Conservation (phyloP, 2,113 vertebrate genomes). For the Gambusia holbrooki region DNA sequence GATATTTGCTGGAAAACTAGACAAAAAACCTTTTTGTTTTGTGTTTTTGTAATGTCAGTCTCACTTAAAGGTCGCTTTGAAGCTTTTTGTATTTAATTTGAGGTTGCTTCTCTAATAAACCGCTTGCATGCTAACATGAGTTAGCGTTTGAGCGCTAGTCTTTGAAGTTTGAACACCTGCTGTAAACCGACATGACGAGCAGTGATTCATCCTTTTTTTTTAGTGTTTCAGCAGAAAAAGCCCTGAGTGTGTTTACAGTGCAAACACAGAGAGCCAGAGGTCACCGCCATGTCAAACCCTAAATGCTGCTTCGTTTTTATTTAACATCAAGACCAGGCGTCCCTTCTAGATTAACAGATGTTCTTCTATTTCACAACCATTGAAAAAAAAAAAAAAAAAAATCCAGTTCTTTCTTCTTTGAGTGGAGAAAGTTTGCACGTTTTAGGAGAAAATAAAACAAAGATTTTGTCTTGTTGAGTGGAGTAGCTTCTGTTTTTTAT, state of each 20-base stretch:
- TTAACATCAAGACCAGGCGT: background rate
- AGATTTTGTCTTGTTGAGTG: background rate
- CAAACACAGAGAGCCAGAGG: conserved; percentile 43
- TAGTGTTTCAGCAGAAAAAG: conserved; percentile 33
- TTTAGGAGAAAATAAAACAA: background rate
- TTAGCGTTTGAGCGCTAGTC: conserved; percentile 1
- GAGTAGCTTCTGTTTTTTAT: background rate
- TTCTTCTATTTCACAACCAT: background rate
- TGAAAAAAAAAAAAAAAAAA: too few species aligned
- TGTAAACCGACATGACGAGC: conserved; percentile 45
- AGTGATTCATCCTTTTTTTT: conserved; percentile 51
- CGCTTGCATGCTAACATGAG: conserved; percentile 16
- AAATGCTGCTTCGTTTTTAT: conserved; percentile 3
- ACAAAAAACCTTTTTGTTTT: background rate
- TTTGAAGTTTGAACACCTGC: conserved; percentile 75
- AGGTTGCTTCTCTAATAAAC: conserved; percentile 35
- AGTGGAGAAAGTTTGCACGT: background rate
- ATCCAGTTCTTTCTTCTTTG: background rate
- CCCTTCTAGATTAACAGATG: too few species aligned
- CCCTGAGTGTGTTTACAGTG: conserved; percentile 56
- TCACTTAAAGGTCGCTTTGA: conserved; percentile 15
- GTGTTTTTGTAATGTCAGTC: conserved; percentile 31
- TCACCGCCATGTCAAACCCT: conserved; percentile 19
- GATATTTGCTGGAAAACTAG: too few species aligned
- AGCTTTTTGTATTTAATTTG: conserved; percentile 41